These are phyloP conservation scores for Campaea margaritaria DNA, from an alignment of 2,888 invertebrate genomes.

Conservation along the genomic window DNA sequence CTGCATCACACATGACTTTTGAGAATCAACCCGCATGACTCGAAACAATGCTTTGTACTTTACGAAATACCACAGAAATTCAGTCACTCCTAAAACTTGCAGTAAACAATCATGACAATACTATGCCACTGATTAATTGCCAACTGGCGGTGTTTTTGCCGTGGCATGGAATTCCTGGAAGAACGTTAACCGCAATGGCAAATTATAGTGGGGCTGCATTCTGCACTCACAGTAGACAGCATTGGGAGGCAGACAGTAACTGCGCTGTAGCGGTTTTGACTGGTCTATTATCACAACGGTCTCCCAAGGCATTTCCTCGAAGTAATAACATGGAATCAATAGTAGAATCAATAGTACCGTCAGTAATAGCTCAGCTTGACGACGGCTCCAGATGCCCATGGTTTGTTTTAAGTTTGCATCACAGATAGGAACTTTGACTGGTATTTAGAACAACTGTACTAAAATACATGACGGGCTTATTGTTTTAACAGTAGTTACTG, in stretches of 20 bases:
- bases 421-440: no score
- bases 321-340: no score
- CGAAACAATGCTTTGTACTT: no score
- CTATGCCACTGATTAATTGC: slow-evolving; percentile 29
- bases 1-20: no score
- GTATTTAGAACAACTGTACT: no score
- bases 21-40: no score
- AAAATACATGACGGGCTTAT: no score
- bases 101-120: slow-evolving; percentile 28
- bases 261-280: background rate
- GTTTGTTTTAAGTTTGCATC: no score
- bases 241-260: slow-evolving; percentile 4
- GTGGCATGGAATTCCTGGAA: slow-evolving; percentile 54
- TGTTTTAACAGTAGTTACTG: no score
- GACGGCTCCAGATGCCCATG: no score
- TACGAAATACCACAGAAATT: slow-evolving; percentile 7
- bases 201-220: slow-evolving; percentile 44
- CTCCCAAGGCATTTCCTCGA: background rate
- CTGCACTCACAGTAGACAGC: slow-evolving; percentile 13
- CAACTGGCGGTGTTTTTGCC: slow-evolving; percentile 38
- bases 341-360: background rate
- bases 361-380: background rate
- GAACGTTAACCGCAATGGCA: slow-evolving; percentile 57
- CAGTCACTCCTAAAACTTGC: slow-evolving; percentile 18
- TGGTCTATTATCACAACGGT: slow-evolving; percentile 1